Evolutionary conservation across 2,797 vertebrate genomes (phyloP).

Genomic region (Coreius guichenoti): DNA sequence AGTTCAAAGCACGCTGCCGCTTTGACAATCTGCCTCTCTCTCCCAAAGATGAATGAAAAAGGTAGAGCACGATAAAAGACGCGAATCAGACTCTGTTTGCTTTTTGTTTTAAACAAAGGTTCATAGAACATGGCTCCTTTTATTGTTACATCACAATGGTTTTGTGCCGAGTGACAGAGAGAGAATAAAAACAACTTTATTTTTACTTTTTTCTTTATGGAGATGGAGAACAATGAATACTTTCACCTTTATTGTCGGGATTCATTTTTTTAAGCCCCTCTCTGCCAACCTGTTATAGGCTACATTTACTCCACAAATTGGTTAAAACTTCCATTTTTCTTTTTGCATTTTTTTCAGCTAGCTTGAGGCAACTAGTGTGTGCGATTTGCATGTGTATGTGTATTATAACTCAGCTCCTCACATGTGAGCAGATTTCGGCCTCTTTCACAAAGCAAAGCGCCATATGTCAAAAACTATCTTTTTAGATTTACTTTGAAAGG

Average conservation of each 20-base stretch:
- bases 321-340: conserved; percentile 60
- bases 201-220: conserved; percentile 62
- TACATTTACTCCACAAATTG: conserved; percentile 76
- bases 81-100: conserved; percentile 68
- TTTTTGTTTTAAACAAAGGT: conserved; percentile 73
- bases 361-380: conserved; percentile 20
- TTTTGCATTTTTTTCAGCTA: conserved; percentile 50
- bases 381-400: conserved; percentile 9
- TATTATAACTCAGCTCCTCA: conserved; percentile 36
- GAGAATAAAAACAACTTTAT: conserved; percentile 46
- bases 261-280: conserved; percentile 60
- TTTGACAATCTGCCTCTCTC: conserved; percentile 63
- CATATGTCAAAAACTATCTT: conserved; percentile 65
- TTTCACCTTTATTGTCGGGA: conserved; percentile 55
- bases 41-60: conserved; percentile 40
- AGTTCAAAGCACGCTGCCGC: conserved; percentile 68
- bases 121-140: conserved; percentile 66
- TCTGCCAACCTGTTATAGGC: conserved; percentile 63
- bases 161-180: conserved; percentile 13
- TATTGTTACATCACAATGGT: conserved; percentile 66
- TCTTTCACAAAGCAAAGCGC: conserved; percentile 67
- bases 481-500: conserved; percentile 43
- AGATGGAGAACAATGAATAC: conserved; percentile 53
- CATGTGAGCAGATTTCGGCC: conserved; percentile 63
- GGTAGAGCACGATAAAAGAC: conserved; percentile 61